Percentiles rank a stretch among this genome's conserved stretches.
Conservation (phyloP, 2,888 invertebrate genomes). For the Galerucella calmariensis region DNA sequence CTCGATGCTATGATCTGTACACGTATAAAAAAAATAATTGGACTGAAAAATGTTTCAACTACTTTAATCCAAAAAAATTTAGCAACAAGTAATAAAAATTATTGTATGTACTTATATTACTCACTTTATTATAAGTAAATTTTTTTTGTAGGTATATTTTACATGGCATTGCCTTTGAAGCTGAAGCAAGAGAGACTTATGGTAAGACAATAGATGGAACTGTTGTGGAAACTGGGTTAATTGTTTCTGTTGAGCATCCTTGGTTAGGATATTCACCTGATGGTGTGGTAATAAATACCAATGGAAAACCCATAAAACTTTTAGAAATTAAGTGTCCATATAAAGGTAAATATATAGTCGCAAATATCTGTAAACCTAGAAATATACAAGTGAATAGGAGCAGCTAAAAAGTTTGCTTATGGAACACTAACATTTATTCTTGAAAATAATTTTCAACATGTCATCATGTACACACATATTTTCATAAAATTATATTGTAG, state of each 20-base stretch:
- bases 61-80: not conserved
- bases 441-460: not conserved
- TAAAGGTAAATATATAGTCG: not conserved
- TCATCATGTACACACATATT: not conserved
- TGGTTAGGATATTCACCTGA: constrained; percentile 29
- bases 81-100: not conserved
- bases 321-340: constrained; percentile 18
- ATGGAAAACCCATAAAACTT: constrained; percentile 18
- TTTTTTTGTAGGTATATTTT: not conserved
- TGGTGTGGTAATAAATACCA: constrained; percentile 16
- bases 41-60: not conserved
- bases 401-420: not conserved
- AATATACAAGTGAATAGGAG: not conserved
- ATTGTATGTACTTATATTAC: not conserved
- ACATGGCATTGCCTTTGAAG: not conserved
- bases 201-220: constrained; percentile 5
- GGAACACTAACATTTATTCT: not conserved
- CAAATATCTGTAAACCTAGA: not conserved
- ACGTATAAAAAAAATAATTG: not conserved
- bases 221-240: constrained; percentile 1
- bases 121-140: not conserved
- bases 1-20: not conserved
- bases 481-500: not conserved
- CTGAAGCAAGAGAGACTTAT: not conserved
- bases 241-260: constrained; percentile 9